phyloP scores from a whole-genome alignment of 1,140 invertebrate genomes.

The Bacillus rossius region DNA sequence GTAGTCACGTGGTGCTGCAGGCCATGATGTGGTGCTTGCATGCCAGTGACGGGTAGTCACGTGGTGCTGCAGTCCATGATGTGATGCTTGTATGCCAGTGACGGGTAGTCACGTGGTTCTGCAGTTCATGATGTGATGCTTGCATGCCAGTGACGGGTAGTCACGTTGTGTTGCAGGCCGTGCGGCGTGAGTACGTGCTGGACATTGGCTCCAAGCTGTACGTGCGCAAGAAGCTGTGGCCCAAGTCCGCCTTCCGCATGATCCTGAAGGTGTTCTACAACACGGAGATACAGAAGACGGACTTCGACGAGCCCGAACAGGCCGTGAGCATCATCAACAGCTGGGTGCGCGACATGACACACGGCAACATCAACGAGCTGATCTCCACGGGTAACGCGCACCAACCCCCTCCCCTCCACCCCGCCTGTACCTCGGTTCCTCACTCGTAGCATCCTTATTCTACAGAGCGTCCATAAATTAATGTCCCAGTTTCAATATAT shows the following conservation, averaged over 20 bases:
- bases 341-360: conserved; percentile 41
- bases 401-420: too few relatives aligned
- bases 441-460: conserved; percentile 8
- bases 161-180: conserved; percentile 21
- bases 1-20: too few relatives aligned
- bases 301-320: conserved; percentile 27
- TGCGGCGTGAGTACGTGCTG: conserved; percentile 45
- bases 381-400: conserved; percentile 31
- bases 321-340: conserved; percentile 37
- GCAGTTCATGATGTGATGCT: too few relatives aligned
- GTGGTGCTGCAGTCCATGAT: too few relatives aligned
- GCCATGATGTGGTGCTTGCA: too few relatives aligned
- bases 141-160: too few relatives aligned
- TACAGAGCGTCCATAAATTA: too few relatives aligned
- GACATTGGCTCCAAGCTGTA: conserved; percentile 62
- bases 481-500: background rate
- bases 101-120: too few relatives aligned
- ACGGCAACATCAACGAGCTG: conserved; percentile 42
- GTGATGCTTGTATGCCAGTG: too few relatives aligned
- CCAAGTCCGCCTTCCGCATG: conserved; percentile 52
- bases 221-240: conserved; percentile 47
- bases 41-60: too few relatives aligned
- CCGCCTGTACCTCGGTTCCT: too few relatives aligned
- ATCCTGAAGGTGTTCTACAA: conserved; percentile 46
- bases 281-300: conserved; percentile 15